Conservation (phyloP, 2,797 vertebrate genomes). For the Amazonetta brasiliensis region DNA sequence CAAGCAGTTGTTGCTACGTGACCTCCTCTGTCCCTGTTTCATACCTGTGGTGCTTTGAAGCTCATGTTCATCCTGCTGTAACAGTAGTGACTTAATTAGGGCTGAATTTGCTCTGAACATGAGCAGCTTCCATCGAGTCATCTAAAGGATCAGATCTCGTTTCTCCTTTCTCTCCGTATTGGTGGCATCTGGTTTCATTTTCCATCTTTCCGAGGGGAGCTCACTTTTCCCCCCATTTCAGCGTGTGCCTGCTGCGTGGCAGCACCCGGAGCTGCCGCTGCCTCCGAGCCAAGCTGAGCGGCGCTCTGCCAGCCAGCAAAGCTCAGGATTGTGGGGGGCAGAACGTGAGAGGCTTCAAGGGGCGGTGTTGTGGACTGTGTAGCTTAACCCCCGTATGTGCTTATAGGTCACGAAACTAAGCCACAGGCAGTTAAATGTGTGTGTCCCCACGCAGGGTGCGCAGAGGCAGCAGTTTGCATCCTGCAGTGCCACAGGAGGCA, state of each 20-base stretch:
- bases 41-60: conserved; percentile 45
- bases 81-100: conserved; percentile 65
- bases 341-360: background rate
- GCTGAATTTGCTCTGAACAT: conserved; percentile 59
- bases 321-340: background rate
- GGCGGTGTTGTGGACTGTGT: background rate
- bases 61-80: conserved; percentile 50
- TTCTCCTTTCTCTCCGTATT: conserved; percentile 46
- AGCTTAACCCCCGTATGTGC: background rate
- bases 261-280: background rate
- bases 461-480: background rate
- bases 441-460: background rate
- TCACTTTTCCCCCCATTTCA: conserved; percentile 60
- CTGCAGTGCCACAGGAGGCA: background rate
- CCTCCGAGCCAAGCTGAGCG: background rate
- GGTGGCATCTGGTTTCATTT: conserved; percentile 64
- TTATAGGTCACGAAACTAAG: background rate
- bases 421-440: background rate
- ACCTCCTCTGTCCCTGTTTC: conserved; percentile 27
- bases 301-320: background rate
- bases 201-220: conserved; percentile 47
- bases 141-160: conserved; percentile 62
- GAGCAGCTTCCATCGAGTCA: conserved; percentile 57
- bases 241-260: background rate
- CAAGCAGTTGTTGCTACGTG: background rate